A percentile compares a stretch with the other conserved stretches of the same genome.
Conservation (phyloP, 2,888 invertebrate species). For the Xiphydria camelus region DNA sequence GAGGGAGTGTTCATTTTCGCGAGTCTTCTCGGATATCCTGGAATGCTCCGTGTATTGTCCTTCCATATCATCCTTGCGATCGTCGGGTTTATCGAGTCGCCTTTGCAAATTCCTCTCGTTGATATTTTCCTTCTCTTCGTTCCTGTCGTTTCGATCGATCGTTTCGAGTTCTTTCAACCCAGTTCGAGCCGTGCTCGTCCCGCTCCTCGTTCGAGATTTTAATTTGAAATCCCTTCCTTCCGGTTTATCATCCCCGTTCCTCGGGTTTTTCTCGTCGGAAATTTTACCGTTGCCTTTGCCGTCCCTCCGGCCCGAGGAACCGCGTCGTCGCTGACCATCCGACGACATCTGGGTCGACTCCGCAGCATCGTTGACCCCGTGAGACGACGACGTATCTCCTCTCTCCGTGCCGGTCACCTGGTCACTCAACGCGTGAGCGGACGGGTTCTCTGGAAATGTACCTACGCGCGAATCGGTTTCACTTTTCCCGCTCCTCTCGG, state of each 20-base stretch:
- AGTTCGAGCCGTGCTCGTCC: too few relatives aligned
- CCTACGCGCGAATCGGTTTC: conserved; percentile 12
- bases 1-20: too few relatives aligned
- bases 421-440: conserved; percentile 33
- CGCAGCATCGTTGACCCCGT: background rate
- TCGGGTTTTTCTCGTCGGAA: background rate
- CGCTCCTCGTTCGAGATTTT: too few relatives aligned
- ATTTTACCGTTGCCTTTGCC: background rate
- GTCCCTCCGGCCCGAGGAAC: conserved; percentile 19
- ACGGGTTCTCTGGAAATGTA: conserved; percentile 28
- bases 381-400: conserved; percentile 25
- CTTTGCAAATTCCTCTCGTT: too few relatives aligned
- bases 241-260: background rate
- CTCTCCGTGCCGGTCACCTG: conserved; percentile 11
- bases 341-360: background rate
- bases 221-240: too few relatives aligned
- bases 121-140: too few relatives aligned
- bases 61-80: background rate
- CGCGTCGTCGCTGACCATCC: conserved; percentile 10
- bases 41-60: background rate
- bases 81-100: background rate
- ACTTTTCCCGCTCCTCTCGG: conserved; percentile 12
- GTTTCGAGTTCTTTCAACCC: too few relatives aligned
- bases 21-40: too few relatives aligned
- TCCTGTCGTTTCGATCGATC: too few relatives aligned